These are phyloP conservation scores for Dynastes grantii DNA, from an alignment of 2,888 invertebrate genomes.

Conservation along the genomic window DNA sequence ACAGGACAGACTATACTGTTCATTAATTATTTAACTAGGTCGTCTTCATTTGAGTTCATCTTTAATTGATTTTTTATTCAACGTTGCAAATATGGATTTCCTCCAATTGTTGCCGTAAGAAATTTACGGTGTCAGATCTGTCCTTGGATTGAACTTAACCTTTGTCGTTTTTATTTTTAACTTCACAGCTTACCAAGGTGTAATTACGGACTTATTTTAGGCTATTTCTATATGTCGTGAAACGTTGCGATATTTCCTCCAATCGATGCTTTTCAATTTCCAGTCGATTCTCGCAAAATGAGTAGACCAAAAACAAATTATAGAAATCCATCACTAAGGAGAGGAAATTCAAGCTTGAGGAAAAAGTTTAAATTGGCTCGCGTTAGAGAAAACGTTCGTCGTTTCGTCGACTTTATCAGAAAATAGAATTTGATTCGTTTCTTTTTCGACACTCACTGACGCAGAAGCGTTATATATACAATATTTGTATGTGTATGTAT, in stretches of 20 bases:
- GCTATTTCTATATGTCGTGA: not conserved
- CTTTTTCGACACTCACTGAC: too few species aligned
- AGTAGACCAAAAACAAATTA: slow-evolving; percentile 17
- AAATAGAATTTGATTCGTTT: slow-evolving; percentile 9
- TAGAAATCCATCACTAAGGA: not conserved
- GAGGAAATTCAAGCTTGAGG: not conserved
- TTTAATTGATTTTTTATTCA: slow-evolving; percentile 27
- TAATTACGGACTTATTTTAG: not conserved
- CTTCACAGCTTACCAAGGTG: too few species aligned
- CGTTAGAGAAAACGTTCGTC: not conserved
- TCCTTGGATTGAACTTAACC: not conserved
- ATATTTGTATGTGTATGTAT: too few species aligned
- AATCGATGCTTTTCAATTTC: not conserved
- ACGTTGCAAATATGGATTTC: not conserved
- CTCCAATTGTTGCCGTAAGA: not conserved
- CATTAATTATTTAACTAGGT: slow-evolving; percentile 37
- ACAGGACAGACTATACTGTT: not conserved
- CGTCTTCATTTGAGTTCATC: slow-evolving; percentile 14
- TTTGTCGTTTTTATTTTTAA: too few species aligned
- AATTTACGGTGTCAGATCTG: not conserved
- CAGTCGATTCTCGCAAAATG: not conserved
- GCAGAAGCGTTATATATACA: too few species aligned
- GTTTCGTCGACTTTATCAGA: slow-evolving; percentile 20
- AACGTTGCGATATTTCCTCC: too few species aligned
- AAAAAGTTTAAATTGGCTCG: slow-evolving; percentile 20